phyloP scores from a whole-genome alignment of 2,113 vertebrate species.

The Oreochromis aureus region DNA sequence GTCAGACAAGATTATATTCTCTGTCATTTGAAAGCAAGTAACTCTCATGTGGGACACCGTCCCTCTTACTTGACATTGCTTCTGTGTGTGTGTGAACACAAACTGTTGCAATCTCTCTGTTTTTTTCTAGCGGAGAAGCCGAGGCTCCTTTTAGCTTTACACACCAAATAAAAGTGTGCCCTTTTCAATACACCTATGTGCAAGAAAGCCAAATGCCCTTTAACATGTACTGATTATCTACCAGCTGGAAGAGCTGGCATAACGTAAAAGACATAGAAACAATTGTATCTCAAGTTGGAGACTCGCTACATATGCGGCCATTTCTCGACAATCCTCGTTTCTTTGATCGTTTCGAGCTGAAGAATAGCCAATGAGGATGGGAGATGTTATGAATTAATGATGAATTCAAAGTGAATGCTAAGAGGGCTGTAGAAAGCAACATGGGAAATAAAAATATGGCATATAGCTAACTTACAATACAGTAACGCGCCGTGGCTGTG shows the following conservation, averaged over 20 bases:
- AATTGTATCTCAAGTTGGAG: background rate
- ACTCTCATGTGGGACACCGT: background rate
- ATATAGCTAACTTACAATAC: background rate
- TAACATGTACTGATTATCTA: background rate
- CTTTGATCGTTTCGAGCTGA: background rate
- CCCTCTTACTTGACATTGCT: background rate
- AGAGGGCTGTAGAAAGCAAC: background rate
- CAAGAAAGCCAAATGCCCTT: background rate
- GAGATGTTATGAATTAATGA: constrained; percentile 1
- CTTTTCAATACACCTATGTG: background rate
- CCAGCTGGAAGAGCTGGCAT: background rate
- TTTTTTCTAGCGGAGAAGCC: background rate
- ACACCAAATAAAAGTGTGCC: background rate
- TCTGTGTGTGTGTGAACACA: background rate
- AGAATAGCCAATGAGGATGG: background rate
- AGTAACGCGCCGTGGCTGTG: background rate
- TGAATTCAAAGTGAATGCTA: constrained; percentile 4
- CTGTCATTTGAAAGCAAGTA: background rate
- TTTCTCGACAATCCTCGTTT: background rate
- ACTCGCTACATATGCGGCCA: background rate
- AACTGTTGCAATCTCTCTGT: background rate
- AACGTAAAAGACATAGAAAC: background rate
- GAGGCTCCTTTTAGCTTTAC: background rate
- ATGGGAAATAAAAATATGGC: background rate
- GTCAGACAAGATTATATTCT: background rate